A percentile compares a stretch with the other conserved stretches of the same genome.
These are phyloP conservation scores for Macropis europaea DNA, from an alignment of 2,888 invertebrate species.

Conservation along the genomic window DNA sequence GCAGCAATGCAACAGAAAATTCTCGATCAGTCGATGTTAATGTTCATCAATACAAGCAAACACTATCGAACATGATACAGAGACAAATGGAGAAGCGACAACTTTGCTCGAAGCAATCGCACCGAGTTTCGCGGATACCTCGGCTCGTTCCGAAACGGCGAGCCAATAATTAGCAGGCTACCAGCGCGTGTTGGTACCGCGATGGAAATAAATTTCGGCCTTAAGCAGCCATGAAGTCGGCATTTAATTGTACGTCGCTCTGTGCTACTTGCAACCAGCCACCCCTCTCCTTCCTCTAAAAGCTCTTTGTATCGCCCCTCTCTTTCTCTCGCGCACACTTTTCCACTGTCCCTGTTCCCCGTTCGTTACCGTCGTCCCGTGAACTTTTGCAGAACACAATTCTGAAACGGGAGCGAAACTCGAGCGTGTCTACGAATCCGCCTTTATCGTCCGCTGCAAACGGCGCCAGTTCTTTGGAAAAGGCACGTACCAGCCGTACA, in stretches of 20 bases:
- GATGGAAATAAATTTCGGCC: slow-evolving; percentile 71
- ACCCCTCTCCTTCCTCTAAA: neutral
- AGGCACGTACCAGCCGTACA: slow-evolving; percentile 62
- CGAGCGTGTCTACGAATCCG: slow-evolving; percentile 30
- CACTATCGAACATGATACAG: too few relatives aligned
- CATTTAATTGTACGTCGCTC: slow-evolving; percentile 68
- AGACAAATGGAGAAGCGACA: slow-evolving; percentile 61
- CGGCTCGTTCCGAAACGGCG: slow-evolving; percentile 46
- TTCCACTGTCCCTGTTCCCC: neutral
- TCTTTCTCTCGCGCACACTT: neutral
- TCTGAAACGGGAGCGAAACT: slow-evolving; percentile 32
- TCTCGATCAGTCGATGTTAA: too few relatives aligned
- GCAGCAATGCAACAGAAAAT: too few relatives aligned
- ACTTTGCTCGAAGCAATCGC: slow-evolving; percentile 55
- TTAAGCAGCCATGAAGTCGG: slow-evolving; percentile 71
- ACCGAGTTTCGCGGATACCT: slow-evolving; percentile 36
- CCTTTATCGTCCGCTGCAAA: slow-evolving; percentile 30
- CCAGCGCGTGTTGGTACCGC: slow-evolving; percentile 44
- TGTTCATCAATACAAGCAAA: too few relatives aligned
- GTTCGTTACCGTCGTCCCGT: neutral
- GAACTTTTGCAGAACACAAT: slow-evolving; percentile 29
- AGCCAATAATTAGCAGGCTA: slow-evolving; percentile 72
- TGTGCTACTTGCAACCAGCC: neutral
- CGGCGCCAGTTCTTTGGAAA: slow-evolving; percentile 61
- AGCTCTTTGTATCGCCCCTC: too few relatives aligned